Percentiles rank a stretch among this genome's conserved stretches.
phyloP scores from a whole-genome alignment of 2,113 vertebrate species.

The Corythaeola cristata region DNA sequence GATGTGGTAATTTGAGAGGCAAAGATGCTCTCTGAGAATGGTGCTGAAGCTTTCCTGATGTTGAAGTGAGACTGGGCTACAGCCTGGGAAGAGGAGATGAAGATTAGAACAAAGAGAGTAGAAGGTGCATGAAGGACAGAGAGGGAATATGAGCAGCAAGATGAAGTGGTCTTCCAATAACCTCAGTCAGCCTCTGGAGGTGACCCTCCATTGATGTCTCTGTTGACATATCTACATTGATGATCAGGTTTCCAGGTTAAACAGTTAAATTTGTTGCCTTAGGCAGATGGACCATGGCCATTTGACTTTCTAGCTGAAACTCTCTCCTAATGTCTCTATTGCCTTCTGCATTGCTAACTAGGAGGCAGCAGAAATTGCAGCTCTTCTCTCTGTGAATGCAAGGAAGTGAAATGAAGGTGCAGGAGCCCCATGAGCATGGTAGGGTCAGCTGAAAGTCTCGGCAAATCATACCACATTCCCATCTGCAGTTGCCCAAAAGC shows the following conservation, averaged over 20 bases:
- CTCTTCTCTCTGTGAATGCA: not conserved
- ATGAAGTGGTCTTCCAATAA: not conserved
- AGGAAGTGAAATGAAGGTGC: not conserved
- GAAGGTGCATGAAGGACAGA: not conserved
- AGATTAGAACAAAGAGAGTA: not conserved
- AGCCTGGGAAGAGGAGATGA: not conserved
- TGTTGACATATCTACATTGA: not conserved
- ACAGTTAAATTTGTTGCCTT: not conserved
- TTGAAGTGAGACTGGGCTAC: not conserved
- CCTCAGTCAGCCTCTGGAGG: not conserved
- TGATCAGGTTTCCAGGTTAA: accelerated
- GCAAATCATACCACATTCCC: accelerated
- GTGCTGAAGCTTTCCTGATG: not conserved
- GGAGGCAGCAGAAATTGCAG: not conserved
- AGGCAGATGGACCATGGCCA: not conserved
- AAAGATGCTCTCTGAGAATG: not conserved
- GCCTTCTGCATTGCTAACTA: not conserved
- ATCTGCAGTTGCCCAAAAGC: not conserved
- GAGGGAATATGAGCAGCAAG: not conserved
- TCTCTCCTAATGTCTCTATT: not conserved
- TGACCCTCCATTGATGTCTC: not conserved
- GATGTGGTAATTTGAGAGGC: not conserved
- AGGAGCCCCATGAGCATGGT: not conserved
- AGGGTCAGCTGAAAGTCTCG: not conserved
- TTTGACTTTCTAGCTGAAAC: not conserved